Conservation (phyloP, 2,888 invertebrate species). For the Anaspis maculata region DNA sequence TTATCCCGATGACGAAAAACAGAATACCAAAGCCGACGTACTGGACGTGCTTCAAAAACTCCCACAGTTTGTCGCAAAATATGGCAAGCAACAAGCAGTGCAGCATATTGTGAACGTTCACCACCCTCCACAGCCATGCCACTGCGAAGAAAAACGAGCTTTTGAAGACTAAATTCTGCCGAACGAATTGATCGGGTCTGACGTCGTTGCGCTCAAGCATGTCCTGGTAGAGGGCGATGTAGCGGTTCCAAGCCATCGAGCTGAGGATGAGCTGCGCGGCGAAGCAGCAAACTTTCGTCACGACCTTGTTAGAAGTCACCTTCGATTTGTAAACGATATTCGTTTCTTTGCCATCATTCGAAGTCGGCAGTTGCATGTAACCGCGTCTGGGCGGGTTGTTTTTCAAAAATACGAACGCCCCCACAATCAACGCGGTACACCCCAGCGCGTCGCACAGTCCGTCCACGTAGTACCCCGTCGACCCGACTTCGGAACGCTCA, state of each 20-base stretch:
- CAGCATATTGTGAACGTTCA: constrained; percentile 70
- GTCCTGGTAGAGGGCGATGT: constrained; percentile 71
- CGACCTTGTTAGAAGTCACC: constrained; percentile 57
- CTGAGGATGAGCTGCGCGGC: constrained; percentile 65
- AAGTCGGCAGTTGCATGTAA: constrained; percentile 57
- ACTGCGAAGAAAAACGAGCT: constrained; percentile 68
- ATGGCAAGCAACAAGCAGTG: constrained; percentile 68
- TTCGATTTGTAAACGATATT: constrained; percentile 59
- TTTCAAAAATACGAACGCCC: constrained; percentile 59
- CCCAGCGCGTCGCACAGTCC: constrained; percentile 75
- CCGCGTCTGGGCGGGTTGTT: constrained; percentile 67
- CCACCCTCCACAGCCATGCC: constrained; percentile 66
- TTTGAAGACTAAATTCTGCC: constrained; percentile 55
- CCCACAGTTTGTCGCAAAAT: constrained; percentile 76
- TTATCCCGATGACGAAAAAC: constrained; percentile 56
- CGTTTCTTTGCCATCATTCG: constrained; percentile 43
- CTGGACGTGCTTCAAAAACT: constrained; percentile 61
- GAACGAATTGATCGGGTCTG: constrained; percentile 45
- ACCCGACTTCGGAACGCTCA: constrained; percentile 72
- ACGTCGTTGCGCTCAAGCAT: constrained; percentile 58
- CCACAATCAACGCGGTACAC: constrained; percentile 61
- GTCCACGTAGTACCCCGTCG: constrained; percentile 73
- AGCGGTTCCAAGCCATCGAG: constrained; percentile 76
- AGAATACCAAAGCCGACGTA: constrained; percentile 64
- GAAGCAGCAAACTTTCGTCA: constrained; percentile 56